A percentile compares a stretch with the other conserved stretches of the same genome.
phyloP scores from a whole-genome alignment of 2,113 vertebrate species.

The Clupea harengus region DNA sequence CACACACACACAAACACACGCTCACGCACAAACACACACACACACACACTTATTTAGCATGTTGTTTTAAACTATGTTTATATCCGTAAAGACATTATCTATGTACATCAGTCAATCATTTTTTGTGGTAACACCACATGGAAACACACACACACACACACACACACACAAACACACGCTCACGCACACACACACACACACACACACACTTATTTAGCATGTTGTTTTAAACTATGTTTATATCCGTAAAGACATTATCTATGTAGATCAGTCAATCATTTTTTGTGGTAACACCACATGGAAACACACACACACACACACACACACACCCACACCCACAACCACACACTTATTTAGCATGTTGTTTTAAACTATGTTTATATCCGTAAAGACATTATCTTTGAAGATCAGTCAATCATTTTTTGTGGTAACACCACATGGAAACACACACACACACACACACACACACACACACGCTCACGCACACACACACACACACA shows the following conservation, averaged over 20 bases:
- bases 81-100: background rate
- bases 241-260: background rate
- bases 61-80: background rate
- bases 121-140: background rate
- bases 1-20: background rate
- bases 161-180: background rate
- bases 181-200: too few species aligned
- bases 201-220: background rate
- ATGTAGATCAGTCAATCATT: background rate
- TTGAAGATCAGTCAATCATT: background rate
- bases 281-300: background rate
- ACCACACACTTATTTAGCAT: too few species aligned
- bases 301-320: background rate
- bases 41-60: too few species aligned
- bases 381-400: background rate
- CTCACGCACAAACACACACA: too few species aligned
- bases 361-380: background rate
- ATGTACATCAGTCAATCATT: background rate
- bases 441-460: background rate
- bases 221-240: background rate
- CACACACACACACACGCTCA: background rate
- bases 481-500: too few species aligned
- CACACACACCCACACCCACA: too few species aligned
- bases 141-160: background rate
- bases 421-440: background rate